A percentile compares a stretch with the other conserved stretches of the same genome.
Evolutionary conservation across 2,888 invertebrate genomes (phyloP).

Genomic region (Artemia sinica): DNA sequence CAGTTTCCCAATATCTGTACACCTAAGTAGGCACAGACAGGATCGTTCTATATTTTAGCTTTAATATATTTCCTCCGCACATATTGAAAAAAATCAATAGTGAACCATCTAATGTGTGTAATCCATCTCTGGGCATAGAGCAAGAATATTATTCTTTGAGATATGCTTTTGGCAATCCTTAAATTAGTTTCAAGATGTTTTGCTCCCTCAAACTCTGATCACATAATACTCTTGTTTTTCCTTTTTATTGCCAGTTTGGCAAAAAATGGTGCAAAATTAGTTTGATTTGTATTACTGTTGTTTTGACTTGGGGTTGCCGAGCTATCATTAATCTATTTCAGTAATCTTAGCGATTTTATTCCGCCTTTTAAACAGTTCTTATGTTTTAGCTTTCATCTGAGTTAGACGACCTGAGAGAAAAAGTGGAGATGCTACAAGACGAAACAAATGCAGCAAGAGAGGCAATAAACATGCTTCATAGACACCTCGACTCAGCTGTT

Average conservation of each 20-base stretch:
- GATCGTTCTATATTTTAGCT: too few species aligned
- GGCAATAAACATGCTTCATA: constrained; percentile 10
- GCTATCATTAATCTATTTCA: not conserved
- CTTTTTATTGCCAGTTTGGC: too few species aligned
- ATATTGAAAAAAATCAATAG: too few species aligned
- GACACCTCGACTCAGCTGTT: constrained; percentile 10
- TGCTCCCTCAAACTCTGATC: not conserved
- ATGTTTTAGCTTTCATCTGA: constrained; percentile 6
- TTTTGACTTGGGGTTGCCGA: not conserved
- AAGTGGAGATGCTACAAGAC: not conserved
- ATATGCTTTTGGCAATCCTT: not conserved
- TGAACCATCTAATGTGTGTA: too few species aligned
- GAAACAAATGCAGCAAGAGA: constrained; percentile 1
- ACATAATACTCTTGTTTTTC: too few species aligned
- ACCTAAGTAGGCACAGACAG: too few species aligned
- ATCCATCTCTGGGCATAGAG: too few species aligned
- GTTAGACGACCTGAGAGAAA: not conserved
- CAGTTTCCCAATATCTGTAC: too few species aligned
- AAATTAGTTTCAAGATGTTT: not conserved
- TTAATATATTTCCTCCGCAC: too few species aligned
- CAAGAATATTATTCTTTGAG: not conserved
- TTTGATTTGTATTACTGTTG: not conserved
- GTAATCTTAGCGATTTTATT: not conserved
- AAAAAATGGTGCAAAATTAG: not conserved
- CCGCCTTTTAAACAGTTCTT: not conserved